Conservation (phyloP, 2,797 vertebrate species). For the Bryconaethiops microstoma region DNA sequence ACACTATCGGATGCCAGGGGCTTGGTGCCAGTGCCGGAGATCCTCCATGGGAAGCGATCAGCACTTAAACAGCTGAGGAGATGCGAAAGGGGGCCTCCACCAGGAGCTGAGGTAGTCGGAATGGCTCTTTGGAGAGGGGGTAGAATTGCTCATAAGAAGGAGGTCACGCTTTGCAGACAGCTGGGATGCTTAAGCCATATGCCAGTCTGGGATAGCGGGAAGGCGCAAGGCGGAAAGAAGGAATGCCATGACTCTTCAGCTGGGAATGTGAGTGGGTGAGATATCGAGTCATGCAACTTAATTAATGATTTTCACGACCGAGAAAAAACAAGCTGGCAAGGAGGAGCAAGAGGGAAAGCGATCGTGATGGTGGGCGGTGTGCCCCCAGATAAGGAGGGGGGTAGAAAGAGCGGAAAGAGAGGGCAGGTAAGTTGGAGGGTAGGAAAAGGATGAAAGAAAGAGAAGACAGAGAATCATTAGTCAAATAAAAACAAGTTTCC, state of each 20-base stretch:
- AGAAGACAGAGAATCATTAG: slow-evolving; percentile 46
- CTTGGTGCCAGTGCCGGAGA: slow-evolving; percentile 21
- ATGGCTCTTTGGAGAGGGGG: slow-evolving; percentile 13
- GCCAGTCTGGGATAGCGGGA: slow-evolving; percentile 36
- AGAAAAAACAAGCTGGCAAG: slow-evolving; percentile 36
- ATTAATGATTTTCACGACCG: slow-evolving; percentile 53
- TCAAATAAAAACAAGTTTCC: slow-evolving; percentile 48
- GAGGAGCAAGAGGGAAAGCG: slow-evolving; percentile 43
- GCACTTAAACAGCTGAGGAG: slow-evolving; percentile 41
- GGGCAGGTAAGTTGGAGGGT: slow-evolving; percentile 30
- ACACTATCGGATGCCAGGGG: slow-evolving; percentile 38
- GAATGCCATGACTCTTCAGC: slow-evolving; percentile 40
- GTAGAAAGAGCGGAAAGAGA: not conserved
- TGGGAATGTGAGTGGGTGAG: slow-evolving; percentile 47
- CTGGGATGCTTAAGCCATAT: slow-evolving; percentile 48
- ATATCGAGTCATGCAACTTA: slow-evolving; percentile 59
- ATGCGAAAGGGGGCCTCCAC: slow-evolving; percentile 4
- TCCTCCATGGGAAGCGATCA: slow-evolving; percentile 38
- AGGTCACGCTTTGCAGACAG: slow-evolving; percentile 50
- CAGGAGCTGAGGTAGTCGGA: slow-evolving; percentile 23
- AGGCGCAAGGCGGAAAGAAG: slow-evolving; percentile 6
- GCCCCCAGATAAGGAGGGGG: slow-evolving; percentile 49
- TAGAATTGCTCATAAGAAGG: slow-evolving; percentile 19
- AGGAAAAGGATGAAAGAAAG: not conserved
- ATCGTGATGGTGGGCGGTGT: slow-evolving; percentile 33